Evolutionary conservation across 2,888 invertebrate species (phyloP).

Genomic region (Drosophila setosimentum): DNA sequence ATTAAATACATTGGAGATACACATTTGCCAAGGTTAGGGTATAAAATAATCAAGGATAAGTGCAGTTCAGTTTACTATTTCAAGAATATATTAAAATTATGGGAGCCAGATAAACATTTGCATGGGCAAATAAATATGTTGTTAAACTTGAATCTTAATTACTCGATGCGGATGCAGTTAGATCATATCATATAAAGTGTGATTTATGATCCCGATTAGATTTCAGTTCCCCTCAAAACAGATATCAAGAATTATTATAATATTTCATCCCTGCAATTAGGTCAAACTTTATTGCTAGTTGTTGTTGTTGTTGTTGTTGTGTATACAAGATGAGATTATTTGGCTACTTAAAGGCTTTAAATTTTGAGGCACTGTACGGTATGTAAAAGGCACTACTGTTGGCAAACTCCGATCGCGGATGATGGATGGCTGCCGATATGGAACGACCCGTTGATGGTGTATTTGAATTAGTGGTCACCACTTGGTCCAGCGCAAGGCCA

Average conservation of each 20-base stretch:
- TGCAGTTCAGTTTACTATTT: not conserved
- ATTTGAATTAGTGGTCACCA: constrained; percentile 61
- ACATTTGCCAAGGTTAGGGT: not conserved
- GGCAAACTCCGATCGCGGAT: constrained; percentile 71
- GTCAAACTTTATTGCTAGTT: constrained; percentile 46
- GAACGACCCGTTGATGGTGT: constrained; percentile 81
- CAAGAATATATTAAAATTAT: not conserved
- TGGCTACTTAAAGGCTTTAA: constrained; percentile 83
- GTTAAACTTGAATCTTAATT: not conserved
- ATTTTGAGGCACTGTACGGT: constrained; percentile 84
- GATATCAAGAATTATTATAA: not conserved
- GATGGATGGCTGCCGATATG: constrained; percentile 83
- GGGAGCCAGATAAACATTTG: not conserved
- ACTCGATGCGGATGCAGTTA: not conserved
- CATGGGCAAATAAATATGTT: not conserved
- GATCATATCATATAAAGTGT: not conserved
- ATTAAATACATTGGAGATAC: not conserved
- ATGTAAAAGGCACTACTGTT: constrained; percentile 80
- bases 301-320: constrained; percentile 46
- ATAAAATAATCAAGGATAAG: not conserved
- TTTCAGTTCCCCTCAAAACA: not conserved
- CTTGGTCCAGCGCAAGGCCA: constrained; percentile 27
- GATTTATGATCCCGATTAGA: not conserved
- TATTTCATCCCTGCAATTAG: constrained; percentile 10
- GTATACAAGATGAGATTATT: constrained; percentile 46